Evolutionary conservation across 2,888 invertebrate species (phyloP).

Genomic region (Hybos culiciformis): DNA sequence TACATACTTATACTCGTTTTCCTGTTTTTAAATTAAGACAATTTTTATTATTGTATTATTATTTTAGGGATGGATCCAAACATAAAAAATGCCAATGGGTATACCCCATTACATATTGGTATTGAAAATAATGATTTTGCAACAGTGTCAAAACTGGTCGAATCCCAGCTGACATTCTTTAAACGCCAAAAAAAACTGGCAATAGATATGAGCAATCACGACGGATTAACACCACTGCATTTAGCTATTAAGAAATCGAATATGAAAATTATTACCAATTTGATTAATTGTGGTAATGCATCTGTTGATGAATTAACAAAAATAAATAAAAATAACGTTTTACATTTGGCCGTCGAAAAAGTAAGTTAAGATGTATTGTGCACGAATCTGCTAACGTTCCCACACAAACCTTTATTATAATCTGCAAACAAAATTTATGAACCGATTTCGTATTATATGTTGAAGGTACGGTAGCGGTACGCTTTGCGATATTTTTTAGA

Average conservation of each 20-base stretch:
- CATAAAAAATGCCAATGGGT: background rate
- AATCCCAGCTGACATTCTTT: too few species aligned
- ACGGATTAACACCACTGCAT: background rate
- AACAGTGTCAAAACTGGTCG: background rate
- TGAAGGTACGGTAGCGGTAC: too few species aligned
- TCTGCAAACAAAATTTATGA: too few species aligned
- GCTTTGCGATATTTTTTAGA: too few species aligned
- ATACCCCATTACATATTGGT: background rate
- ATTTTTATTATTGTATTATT: background rate
- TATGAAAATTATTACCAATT: background rate
- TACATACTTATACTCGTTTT: too few species aligned
- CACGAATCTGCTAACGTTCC: too few species aligned
- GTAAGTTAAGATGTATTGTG: too few species aligned
- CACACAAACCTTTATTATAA: too few species aligned
- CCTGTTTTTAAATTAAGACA: too few species aligned
- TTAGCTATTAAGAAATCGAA: background rate
- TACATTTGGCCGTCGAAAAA: background rate
- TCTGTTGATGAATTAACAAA: background rate
- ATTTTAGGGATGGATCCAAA: background rate
- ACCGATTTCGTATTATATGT: too few species aligned
- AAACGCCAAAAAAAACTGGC: background rate
- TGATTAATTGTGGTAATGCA: background rate
- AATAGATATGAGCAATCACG: background rate
- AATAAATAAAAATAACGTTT: background rate
- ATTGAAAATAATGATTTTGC: background rate